These are phyloP conservation scores for Paragorgia papillata DNA, from an alignment of 92 coral and sea anemone genomes.

Conservation along the genomic window DNA sequence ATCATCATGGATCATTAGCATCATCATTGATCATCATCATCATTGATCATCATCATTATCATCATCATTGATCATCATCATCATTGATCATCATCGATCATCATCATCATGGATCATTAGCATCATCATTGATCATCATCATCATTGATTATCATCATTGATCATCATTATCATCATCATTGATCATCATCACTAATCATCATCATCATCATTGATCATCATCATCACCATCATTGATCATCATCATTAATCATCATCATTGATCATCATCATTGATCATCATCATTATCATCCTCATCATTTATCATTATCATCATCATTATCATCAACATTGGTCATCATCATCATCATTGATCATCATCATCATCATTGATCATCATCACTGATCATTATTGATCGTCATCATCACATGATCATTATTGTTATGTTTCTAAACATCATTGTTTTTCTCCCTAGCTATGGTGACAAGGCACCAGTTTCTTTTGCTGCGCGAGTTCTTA, in stretches of 20 bases:
- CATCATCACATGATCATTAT: background rate
- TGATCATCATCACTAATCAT: background rate
- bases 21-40: too few species aligned
- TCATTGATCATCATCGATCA: too few species aligned
- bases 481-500: conserved; percentile 23
- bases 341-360: background rate
- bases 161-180: conserved; percentile 1
- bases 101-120: too few species aligned
- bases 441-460: background rate
- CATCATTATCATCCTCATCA: conserved; percentile 3
- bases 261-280: background rate
- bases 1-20: too few species aligned
- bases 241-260: background rate
- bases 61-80: too few species aligned
- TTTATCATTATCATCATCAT: conserved; percentile 2
- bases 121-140: too few species aligned
- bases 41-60: too few species aligned
- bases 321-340: conserved; percentile 10
- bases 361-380: background rate
- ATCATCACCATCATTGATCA: conserved; percentile 10
- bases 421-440: conserved; percentile 9
- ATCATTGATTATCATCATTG: too few species aligned
- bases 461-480: conserved; percentile 41
- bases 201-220: background rate
- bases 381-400: background rate